These are phyloP conservation scores for Goniozus legneri DNA, from an alignment of 1,140 invertebrate genomes.

Conservation along the genomic window DNA sequence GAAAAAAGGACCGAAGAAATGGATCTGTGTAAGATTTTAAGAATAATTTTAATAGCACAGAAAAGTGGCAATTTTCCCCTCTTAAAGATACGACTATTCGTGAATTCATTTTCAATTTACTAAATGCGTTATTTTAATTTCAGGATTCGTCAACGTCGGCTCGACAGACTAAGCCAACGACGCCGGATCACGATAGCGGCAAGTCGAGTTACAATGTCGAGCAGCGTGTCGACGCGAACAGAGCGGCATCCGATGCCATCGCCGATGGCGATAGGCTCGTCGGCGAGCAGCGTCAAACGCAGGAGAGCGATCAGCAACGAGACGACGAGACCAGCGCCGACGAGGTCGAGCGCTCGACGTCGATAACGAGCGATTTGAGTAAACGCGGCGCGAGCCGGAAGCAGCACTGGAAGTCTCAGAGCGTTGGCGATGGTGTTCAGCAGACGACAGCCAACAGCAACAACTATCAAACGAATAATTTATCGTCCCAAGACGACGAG, in stretches of 20 bases:
- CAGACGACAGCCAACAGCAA: constrained; percentile 12
- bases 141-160: constrained; percentile 29
- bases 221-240: constrained; percentile 1
- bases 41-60: too few species aligned
- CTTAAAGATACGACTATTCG: too few species aligned
- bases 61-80: too few species aligned
- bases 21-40: too few species aligned
- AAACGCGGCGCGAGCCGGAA: constrained; percentile 37
- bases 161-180: constrained; percentile 28
- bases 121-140: too few species aligned
- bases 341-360: constrained; percentile 21
- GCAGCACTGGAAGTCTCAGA: constrained; percentile 55
- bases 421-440: constrained; percentile 39
- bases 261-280: neutral
- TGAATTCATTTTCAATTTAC: too few species aligned
- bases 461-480: constrained; percentile 14
- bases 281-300: neutral
- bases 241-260: too few species aligned
- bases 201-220: too few species aligned
- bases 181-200: constrained; percentile 33
- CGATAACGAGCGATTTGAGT: constrained; percentile 23
- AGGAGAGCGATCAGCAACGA: constrained; percentile 1
- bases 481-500: constrained; percentile 18
- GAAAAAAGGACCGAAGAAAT: too few species aligned
- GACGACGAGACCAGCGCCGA: constrained; percentile 20